phyloP scores from a whole-genome alignment of 2,888 invertebrate species.

The Argyresthia goedartella region DNA sequence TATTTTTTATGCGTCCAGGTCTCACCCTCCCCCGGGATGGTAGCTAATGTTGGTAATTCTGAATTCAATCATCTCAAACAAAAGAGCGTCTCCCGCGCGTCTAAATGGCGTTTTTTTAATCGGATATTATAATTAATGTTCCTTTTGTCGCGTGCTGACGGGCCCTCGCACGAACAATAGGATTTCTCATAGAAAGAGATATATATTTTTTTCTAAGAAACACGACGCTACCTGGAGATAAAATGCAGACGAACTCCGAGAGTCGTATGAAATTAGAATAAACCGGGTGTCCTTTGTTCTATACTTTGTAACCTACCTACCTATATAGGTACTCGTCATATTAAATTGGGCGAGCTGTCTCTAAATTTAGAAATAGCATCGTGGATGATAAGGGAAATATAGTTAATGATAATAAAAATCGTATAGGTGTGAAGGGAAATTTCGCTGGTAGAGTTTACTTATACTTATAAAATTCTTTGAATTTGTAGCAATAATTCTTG shows the following conservation, averaged over 20 bases:
- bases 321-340: no score
- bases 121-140: slow-evolving; percentile 73
- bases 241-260: slow-evolving; percentile 53
- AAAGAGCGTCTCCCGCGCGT: slow-evolving; percentile 56
- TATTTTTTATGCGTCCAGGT: slow-evolving; percentile 24
- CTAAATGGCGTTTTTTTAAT: slow-evolving; percentile 70
- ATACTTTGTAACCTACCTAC: not conserved
- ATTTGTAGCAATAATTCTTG: no score
- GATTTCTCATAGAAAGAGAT: slow-evolving; percentile 67
- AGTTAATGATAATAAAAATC: no score
- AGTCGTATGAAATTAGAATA: slow-evolving; percentile 61
- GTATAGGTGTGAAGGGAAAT: no score
- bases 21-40: slow-evolving; percentile 34
- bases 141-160: slow-evolving; percentile 70
- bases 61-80: slow-evolving; percentile 69
- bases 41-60: slow-evolving; percentile 59
- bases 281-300: slow-evolving; percentile 42
- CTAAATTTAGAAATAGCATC: no score
- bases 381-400: no score
- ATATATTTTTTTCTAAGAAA: slow-evolving; percentile 66
- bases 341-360: no score
- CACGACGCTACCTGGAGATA: slow-evolving; percentile 65
- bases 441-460: no score
- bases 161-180: slow-evolving; percentile 68
- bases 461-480: no score